phyloP scores from a whole-genome alignment of 1,140 invertebrate genomes.

The Lycorma delicatula region DNA sequence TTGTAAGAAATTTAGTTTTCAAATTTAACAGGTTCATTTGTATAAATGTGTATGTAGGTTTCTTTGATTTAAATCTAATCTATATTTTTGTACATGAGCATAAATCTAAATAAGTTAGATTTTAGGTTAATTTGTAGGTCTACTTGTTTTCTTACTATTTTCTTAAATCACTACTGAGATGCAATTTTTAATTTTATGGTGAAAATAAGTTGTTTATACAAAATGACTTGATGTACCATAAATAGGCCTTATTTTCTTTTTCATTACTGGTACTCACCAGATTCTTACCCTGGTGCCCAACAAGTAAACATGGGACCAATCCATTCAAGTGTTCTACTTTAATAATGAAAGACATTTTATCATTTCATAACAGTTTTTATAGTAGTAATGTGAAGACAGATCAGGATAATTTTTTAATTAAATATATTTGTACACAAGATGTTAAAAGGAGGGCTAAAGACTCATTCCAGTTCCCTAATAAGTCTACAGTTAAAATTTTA shows the following conservation, averaged over 20 bases:
- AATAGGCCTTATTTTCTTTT: not conserved
- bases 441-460: not conserved
- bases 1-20: no score
- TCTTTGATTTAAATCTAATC: no score
- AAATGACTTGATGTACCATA: no score
- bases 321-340: not conserved
- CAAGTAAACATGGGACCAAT: not conserved
- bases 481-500: not conserved
- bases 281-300: not conserved
- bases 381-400: not conserved
- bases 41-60: no score
- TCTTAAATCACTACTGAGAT: no score
- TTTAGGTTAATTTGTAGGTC: no score
- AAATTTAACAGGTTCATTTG: no score
- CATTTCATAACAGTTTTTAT: not conserved
- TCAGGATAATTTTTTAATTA: not conserved
- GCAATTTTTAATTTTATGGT: no score
- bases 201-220: no score
- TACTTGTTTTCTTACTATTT: no score
- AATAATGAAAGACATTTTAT: not conserved
- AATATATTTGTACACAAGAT: not conserved
- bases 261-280: not conserved
- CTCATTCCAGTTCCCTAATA: not conserved
- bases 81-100: no score
- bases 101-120: no score